Evolutionary conservation across 2,113 vertebrate genomes (phyloP).

Genomic region (Eurystomus gularis): DNA sequence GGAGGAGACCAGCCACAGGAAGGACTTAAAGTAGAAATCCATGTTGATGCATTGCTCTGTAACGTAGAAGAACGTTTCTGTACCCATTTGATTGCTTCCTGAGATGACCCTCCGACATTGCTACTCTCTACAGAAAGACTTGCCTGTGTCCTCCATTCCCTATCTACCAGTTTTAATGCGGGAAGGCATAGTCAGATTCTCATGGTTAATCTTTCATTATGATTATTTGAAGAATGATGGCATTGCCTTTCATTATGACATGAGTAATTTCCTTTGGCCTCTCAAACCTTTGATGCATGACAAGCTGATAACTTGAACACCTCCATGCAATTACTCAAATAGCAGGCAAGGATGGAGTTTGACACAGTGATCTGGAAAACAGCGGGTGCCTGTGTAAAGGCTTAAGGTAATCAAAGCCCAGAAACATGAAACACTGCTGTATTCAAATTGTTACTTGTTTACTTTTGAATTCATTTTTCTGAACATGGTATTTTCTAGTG

Average conservation of each 20-base stretch:
- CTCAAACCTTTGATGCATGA: not conserved
- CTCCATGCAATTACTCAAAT: not conserved
- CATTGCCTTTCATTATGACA: not conserved
- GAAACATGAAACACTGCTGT: not conserved
- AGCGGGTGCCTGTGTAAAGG: not conserved
- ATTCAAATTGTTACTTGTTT: not conserved
- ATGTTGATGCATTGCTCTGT: not conserved
- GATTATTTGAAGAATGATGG: not conserved
- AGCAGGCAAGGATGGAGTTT: not conserved
- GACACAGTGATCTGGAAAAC: not conserved
- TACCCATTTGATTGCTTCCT: not conserved
- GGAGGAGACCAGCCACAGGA: not conserved
- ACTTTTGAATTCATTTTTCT: not conserved
- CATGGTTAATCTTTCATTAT: not conserved
- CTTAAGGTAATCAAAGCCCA: not conserved
- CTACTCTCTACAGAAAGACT: not conserved
- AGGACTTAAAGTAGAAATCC: not conserved
- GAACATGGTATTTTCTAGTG: not conserved
- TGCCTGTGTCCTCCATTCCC: not conserved
- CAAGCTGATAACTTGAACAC: not conserved
- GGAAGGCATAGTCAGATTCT: not conserved
- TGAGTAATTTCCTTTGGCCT: not conserved
- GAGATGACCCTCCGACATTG: fast-evolving
- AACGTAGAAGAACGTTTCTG: not conserved
- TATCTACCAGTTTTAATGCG: not conserved